Conservation (phyloP, 2,797 vertebrate genomes). For the Petrocephalus sullivani region DNA sequence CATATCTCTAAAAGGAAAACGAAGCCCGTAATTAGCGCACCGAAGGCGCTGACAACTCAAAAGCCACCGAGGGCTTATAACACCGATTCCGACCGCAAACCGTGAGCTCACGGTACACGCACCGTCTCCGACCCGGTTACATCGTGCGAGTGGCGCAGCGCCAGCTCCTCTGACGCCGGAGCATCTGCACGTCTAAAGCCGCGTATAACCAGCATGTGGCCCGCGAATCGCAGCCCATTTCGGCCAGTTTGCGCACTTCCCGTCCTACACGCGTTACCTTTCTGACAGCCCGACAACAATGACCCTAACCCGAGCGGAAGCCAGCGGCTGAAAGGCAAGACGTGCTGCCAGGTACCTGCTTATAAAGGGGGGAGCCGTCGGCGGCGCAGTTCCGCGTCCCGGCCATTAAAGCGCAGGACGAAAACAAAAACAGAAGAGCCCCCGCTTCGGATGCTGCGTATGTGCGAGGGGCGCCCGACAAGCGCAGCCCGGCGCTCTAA, state of each 20-base stretch:
- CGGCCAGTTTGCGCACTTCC: background rate
- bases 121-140: background rate
- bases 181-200: background rate
- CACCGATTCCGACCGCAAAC: background rate
- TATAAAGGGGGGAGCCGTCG: background rate
- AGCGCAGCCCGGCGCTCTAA: background rate
- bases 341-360: background rate
- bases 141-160: background rate
- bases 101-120: background rate
- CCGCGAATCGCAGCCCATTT: background rate
- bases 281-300: background rate
- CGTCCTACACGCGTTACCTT: background rate
- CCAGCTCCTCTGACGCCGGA: background rate
- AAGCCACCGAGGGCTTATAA: background rate
- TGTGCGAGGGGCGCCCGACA: background rate
- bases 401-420: background rate
- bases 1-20: background rate
- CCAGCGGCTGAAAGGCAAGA: background rate
- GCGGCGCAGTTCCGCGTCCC: background rate
- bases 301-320: background rate
- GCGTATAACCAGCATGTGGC: background rate
- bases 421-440: background rate
- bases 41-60: background rate
- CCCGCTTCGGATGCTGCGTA: background rate
- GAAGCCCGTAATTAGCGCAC: background rate